Conservation (phyloP, 2,888 invertebrate genomes). For the Tenthredo distinguenda region DNA sequence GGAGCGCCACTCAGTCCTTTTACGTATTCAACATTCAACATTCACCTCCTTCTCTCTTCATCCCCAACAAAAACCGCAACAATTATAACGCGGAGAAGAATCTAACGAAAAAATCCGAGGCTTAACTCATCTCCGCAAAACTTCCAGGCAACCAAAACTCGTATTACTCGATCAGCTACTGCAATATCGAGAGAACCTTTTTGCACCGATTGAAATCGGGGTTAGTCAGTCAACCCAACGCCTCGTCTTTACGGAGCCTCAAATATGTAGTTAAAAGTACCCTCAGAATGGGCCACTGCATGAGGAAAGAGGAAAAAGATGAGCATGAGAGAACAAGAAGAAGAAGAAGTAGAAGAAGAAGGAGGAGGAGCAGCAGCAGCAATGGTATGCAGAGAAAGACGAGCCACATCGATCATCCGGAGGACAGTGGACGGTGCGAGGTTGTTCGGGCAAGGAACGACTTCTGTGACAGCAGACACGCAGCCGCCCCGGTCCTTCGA, state of each 20-base stretch:
- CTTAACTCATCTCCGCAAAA: neutral
- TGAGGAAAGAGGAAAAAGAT: neutral
- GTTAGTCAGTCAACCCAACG: conserved; percentile 4
- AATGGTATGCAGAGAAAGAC: conserved; percentile 39
- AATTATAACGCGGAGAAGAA: neutral
- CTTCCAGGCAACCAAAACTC: neutral
- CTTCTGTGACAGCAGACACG: conserved; percentile 70
- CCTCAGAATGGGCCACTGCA: neutral
- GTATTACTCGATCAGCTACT: neutral
- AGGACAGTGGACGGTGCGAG: conserved; percentile 45
- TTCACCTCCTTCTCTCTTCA: neutral
- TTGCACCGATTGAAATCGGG: neutral
- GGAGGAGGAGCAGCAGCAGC: neutral
- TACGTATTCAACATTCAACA: neutral
- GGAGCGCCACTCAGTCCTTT: conserved; percentile 34
- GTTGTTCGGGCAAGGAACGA: conserved; percentile 57
- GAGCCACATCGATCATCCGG: conserved; percentile 48
- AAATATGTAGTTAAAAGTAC: conserved; percentile 7
- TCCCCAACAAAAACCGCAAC: neutral
- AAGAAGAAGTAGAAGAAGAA: neutral
- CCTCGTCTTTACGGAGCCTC: neutral
- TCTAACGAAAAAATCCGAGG: neutral
- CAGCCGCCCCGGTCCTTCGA: conserved; percentile 54
- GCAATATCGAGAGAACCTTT: neutral
- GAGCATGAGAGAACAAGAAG: neutral